phyloP scores from a whole-genome alignment of 1,140 invertebrate genomes.

The Phymorhynchus buccinoides region DNA sequence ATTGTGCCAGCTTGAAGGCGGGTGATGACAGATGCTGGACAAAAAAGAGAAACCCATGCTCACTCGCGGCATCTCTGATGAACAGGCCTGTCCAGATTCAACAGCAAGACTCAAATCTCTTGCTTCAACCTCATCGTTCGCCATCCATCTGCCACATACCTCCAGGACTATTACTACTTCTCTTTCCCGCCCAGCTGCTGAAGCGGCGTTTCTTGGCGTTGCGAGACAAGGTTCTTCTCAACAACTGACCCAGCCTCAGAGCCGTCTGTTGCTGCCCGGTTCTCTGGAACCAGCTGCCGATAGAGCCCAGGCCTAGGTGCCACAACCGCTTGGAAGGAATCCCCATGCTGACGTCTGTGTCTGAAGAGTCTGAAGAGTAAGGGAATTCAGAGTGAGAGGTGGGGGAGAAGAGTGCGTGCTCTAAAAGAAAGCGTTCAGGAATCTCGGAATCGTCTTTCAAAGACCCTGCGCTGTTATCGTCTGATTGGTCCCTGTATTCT shows the following conservation, averaged over 20 bases:
- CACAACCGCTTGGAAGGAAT: slow-evolving; percentile 4
- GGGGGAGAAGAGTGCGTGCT: neutral
- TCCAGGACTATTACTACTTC: neutral
- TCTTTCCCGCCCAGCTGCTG: slow-evolving; percentile 20
- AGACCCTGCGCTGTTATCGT: neutral
- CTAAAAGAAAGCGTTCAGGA: neutral
- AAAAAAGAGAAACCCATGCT: no score
- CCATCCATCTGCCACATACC: neutral
- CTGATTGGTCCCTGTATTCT: neutral
- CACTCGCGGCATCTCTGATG: no score
- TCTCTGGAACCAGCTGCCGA: neutral
- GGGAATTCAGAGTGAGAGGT: neutral
- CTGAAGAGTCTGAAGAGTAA: no score
- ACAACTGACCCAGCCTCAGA: neutral
- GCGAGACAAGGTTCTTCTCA: neutral
- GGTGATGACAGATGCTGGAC: no score
- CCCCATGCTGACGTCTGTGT: neutral
- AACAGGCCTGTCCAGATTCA: no score
- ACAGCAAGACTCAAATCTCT: no score
- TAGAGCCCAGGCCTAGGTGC: neutral
- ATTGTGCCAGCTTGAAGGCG: no score
- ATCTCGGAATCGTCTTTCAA: neutral
- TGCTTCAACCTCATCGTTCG: neutral
- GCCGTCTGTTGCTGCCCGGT: neutral
- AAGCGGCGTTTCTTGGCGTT: neutral